Conservation (phyloP, 2,797 vertebrate species). For the Champsocephalus esox region DNA sequence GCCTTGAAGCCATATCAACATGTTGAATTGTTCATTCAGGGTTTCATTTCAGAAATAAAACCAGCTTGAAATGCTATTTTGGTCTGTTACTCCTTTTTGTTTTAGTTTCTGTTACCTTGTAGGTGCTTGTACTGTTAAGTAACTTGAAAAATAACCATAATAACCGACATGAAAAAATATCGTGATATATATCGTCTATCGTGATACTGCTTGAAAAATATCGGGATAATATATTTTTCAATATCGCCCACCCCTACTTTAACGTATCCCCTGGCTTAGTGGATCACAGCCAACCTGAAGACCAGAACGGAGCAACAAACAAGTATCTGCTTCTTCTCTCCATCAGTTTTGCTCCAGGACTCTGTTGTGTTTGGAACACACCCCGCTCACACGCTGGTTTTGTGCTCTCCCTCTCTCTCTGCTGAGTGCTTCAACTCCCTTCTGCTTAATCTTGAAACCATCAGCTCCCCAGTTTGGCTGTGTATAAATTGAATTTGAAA, state of each 20-base stretch:
- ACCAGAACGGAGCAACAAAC: constrained; percentile 53
- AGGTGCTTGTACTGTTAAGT: too few relatives aligned
- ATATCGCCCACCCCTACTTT: constrained; percentile 6
- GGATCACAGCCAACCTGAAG: constrained; percentile 33
- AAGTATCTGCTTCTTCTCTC: constrained; percentile 59
- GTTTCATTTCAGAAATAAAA: too few relatives aligned
- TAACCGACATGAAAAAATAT: too few relatives aligned
- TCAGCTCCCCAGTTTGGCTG: constrained; percentile 62
- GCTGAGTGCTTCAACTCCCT: constrained; percentile 44
- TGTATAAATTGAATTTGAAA: constrained; percentile 66
- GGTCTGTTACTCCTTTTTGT: too few relatives aligned
- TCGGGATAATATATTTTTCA: too few relatives aligned
- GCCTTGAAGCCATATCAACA: too few relatives aligned
- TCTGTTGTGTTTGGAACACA: constrained; percentile 64
- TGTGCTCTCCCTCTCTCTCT: constrained; percentile 45
- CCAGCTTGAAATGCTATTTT: too few relatives aligned
- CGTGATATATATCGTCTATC: too few relatives aligned
- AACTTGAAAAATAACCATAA: too few relatives aligned
- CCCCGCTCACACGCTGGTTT: constrained; percentile 45
- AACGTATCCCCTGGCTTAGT: constrained; percentile 28
- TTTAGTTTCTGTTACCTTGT: too few relatives aligned
- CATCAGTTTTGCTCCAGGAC: constrained; percentile 40
- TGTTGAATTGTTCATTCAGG: too few relatives aligned
- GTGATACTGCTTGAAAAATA: too few relatives aligned
- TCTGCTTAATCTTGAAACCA: constrained; percentile 66